Evolutionary conservation across 2,888 invertebrate genomes (phyloP).

Genomic region (Stenotaenia linearis): DNA sequence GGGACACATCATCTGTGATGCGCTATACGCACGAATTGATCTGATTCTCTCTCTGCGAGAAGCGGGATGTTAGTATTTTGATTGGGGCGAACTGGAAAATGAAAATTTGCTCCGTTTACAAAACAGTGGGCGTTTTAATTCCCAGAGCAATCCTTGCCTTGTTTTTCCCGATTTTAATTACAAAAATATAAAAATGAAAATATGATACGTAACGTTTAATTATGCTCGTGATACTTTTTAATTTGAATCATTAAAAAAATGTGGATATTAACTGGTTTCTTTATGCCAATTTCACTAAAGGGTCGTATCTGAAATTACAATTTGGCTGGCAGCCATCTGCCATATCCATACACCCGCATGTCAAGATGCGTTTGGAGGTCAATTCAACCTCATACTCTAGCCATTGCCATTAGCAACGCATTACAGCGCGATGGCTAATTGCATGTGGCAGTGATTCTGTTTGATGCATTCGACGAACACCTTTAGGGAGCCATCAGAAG

Average conservation of each 20-base stretch:
- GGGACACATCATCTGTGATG: slow-evolving; percentile 11
- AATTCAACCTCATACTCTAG: not conserved
- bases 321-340: slow-evolving; percentile 13
- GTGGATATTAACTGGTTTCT: not conserved
- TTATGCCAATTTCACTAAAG: not conserved
- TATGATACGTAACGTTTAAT: not conserved
- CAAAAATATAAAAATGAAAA: not conserved
- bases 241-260: not conserved
- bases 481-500: not conserved
- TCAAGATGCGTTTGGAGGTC: slow-evolving; percentile 12
- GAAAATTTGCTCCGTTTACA: not conserved
- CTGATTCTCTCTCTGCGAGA: not conserved
- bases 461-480: slow-evolving; percentile 16
- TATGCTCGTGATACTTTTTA: not conserved
- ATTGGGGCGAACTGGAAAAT: not conserved
- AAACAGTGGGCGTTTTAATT: not conserved
- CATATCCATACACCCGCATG: not conserved
- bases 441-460: slow-evolving; percentile 20
- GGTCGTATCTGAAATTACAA: not conserved
- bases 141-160: not conserved
- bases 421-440: not conserved
- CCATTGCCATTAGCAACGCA: slow-evolving; percentile 18
- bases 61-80: not conserved
- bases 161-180: not conserved
- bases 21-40: not conserved